Conservation (phyloP, 2,797 vertebrate species). For the Cyclopterus lumpus region DNA sequence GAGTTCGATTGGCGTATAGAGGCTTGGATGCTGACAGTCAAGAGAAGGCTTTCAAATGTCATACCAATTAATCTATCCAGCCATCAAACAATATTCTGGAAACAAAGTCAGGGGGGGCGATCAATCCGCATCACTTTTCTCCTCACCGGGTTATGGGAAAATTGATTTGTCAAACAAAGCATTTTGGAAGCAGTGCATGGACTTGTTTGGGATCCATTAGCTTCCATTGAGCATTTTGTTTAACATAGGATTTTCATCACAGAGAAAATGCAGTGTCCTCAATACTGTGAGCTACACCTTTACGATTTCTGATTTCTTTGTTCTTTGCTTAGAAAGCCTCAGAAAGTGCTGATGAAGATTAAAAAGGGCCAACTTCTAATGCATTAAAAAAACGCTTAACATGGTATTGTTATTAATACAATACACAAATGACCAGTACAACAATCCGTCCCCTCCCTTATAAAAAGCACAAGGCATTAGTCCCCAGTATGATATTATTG, state of each 20-base stretch:
- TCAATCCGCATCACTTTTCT: conserved; percentile 86
- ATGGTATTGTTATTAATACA: conserved; percentile 1
- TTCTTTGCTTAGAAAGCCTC: conserved; percentile 71
- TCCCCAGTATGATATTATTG: conserved; percentile 54
- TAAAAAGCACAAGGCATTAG: conserved; percentile 42
- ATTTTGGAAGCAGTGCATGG: conserved; percentile 83
- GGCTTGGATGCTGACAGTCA: conserved; percentile 80
- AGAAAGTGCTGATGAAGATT: conserved; percentile 75
- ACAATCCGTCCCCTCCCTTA: conserved; percentile 29
- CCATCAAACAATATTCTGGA: conserved; percentile 86
- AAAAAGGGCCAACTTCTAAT: conserved; percentile 43
- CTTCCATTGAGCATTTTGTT: conserved; percentile 85
- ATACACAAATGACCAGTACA: conserved; percentile 12
- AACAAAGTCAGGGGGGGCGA: conserved; percentile 82
- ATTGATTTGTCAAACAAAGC: conserved; percentile 87
- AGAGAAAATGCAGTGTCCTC: conserved; percentile 84
- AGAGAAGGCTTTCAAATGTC: conserved; percentile 84
- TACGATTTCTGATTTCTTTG: conserved; percentile 82
- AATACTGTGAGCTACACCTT: conserved; percentile 79
- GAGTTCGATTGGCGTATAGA: conserved; percentile 71
- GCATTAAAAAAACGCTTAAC: not conserved
- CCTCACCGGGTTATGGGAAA: conserved; percentile 86
- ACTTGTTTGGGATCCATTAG: conserved; percentile 83
- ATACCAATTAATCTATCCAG: conserved; percentile 85
- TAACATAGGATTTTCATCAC: conserved; percentile 85